Percentiles rank a stretch among this genome's conserved stretches.
Evolutionary conservation across 2,888 invertebrate species (phyloP).

Genomic region (Sycophila texana): DNA sequence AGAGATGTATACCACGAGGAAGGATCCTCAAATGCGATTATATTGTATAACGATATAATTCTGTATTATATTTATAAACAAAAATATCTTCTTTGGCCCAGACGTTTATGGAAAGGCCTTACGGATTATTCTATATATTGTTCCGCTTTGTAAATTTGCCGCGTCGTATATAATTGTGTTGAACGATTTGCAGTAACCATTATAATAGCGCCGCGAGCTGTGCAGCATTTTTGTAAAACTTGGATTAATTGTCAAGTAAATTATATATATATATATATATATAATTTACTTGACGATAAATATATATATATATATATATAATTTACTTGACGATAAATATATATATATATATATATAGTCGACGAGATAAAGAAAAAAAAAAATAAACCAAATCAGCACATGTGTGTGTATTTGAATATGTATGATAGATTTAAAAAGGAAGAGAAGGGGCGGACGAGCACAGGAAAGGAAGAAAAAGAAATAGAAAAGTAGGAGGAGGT

Average conservation of each 20-base stretch:
- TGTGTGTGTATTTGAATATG: slow-evolving; percentile 55
- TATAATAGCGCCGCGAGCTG: slow-evolving; percentile 43
- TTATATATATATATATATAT: neutral
- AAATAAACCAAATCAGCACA: slow-evolving; percentile 8
- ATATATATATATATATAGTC: slow-evolving; percentile 41
- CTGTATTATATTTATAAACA: slow-evolving; percentile 45
- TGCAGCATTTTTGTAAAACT: slow-evolving; percentile 55
- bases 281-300: too few species aligned
- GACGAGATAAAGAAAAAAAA: slow-evolving; percentile 15
- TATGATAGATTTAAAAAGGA: slow-evolving; percentile 39
- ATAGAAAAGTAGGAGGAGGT: too few species aligned
- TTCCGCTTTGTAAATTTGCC: slow-evolving; percentile 51
- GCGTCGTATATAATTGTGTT: slow-evolving; percentile 45
- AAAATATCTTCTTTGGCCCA: slow-evolving; percentile 44
- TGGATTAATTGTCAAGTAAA: slow-evolving; percentile 43
- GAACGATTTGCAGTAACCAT: slow-evolving; percentile 29
- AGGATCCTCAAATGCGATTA: too few species aligned
- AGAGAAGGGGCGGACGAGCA: too few species aligned
- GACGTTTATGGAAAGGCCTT: slow-evolving; percentile 47
- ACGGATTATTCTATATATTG: slow-evolving; percentile 21
- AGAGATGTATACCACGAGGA: neutral
- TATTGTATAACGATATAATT: slow-evolving; percentile 28
- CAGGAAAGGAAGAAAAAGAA: too few species aligned
- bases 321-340: too few species aligned
- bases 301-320: slow-evolving; percentile 40